Evolutionary conservation across 2,113 vertebrate species (phyloP).

Genomic region (Pyxicephalus adspersus): DNA sequence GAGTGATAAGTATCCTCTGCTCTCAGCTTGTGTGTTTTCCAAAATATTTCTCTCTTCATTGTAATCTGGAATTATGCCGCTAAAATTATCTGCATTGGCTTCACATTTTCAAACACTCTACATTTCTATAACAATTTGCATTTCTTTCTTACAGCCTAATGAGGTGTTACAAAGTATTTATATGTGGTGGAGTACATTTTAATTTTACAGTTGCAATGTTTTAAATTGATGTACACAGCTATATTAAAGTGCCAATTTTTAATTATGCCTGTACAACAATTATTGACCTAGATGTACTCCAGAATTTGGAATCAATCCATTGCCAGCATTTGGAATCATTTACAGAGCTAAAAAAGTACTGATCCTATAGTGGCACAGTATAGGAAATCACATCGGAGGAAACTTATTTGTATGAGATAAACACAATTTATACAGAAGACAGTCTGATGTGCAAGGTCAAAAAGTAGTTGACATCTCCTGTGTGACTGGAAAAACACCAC

Average conservation of each 20-base stretch:
- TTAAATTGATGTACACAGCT: background rate
- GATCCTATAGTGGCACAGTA: too few species aligned
- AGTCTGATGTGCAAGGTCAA: too few species aligned
- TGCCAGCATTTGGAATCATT: too few species aligned
- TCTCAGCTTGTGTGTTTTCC: slow-evolving; percentile 18
- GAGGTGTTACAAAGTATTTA: slow-evolving; percentile 58
- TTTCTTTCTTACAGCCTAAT: slow-evolving; percentile 58
- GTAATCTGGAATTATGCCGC: slow-evolving; percentile 46
- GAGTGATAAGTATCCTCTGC: slow-evolving; percentile 3
- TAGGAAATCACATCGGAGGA: too few species aligned
- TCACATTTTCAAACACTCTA: slow-evolving; percentile 22
- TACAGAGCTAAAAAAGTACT: too few species aligned
- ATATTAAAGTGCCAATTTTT: background rate
- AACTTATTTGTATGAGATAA: too few species aligned
- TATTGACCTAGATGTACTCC: too few species aligned
- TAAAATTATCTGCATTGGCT: slow-evolving; percentile 54
- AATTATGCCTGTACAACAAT: too few species aligned
- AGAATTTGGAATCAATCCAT: too few species aligned
- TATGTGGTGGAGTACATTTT: slow-evolving; percentile 37
- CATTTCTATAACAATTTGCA: slow-evolving; percentile 56
- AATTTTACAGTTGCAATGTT: background rate
- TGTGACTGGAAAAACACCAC: too few species aligned
- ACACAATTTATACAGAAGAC: too few species aligned
- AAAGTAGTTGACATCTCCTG: too few species aligned
- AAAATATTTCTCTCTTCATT: slow-evolving; percentile 6